Conservation (phyloP, 2,113 vertebrate species). For the Thalassoma bifasciatum region DNA sequence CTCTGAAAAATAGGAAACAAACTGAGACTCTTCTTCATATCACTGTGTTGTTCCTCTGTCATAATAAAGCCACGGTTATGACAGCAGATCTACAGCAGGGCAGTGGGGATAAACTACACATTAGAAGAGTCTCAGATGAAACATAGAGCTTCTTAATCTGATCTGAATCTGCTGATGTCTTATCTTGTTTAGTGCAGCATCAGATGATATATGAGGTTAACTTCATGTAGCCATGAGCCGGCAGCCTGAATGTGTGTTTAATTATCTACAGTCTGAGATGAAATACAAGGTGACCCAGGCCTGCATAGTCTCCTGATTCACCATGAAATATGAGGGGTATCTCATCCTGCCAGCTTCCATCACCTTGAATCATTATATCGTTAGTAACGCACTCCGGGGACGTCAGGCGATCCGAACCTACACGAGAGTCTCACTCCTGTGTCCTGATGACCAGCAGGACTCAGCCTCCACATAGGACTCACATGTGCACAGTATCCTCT, state of each 20-base stretch:
- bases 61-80: constrained; percentile 1
- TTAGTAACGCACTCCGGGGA: constrained; percentile 7
- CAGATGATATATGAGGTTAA: constrained; percentile 57
- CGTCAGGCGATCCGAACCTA: constrained; percentile 1
- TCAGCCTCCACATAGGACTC: background rate
- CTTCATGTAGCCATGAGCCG: constrained; percentile 22
- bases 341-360: background rate
- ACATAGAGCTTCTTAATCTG: constrained; percentile 51
- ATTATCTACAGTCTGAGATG: constrained; percentile 35
- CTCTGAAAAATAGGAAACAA: background rate
- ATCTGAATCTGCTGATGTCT: constrained; percentile 47
- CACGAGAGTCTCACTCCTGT: background rate
- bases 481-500: background rate
- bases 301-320: constrained; percentile 10
- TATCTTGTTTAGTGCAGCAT: constrained; percentile 52
- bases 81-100: constrained; percentile 4
- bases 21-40: background rate
- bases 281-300: constrained; percentile 62
- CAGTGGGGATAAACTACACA: constrained; percentile 20
- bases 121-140: constrained; percentile 39
- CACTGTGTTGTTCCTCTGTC: background rate
- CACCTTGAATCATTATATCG: constrained; percentile 19
- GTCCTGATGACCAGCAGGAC: constrained; percentile 27
- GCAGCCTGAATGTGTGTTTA: constrained; percentile 24
- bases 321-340: constrained; percentile 48